Conservation (phyloP, 2,888 invertebrate genomes). For the Eupithecia subumbrata region DNA sequence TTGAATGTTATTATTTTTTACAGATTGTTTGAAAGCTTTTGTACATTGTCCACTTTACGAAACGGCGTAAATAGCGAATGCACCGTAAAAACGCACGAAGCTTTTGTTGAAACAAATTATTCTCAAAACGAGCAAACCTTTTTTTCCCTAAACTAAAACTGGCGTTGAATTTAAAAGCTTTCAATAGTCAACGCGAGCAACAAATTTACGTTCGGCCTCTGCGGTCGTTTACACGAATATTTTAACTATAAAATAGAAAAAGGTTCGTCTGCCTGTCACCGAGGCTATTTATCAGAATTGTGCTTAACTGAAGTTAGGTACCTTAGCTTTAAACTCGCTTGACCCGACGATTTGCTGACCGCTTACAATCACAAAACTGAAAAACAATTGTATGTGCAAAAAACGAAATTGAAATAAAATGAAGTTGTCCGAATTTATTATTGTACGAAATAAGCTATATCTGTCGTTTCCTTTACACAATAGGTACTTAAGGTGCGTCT, state of each 20-base stretch:
- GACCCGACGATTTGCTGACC: constrained; percentile 1
- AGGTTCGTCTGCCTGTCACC: constrained; percentile 19
- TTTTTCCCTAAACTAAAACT: constrained; percentile 3
- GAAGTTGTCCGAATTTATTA: neutral
- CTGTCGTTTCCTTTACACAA: neutral
- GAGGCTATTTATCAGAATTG: constrained; percentile 27
- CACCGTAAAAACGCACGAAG: neutral
- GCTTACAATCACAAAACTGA: neutral
- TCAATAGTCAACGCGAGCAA: constrained; percentile 5
- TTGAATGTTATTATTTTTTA: neutral
- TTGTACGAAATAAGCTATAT: neutral
- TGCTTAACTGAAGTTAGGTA: constrained; percentile 4
- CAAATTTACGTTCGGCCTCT: neutral
- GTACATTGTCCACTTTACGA: neutral
- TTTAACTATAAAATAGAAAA: constrained; percentile 23
- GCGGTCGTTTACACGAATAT: constrained; percentile 5
- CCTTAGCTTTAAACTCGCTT: constrained; percentile 1
- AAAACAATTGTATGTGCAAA: neutral
- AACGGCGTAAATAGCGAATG: neutral
- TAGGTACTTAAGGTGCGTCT: neutral
- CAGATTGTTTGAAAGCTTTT: neutral
- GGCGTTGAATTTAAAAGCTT: constrained; percentile 7
- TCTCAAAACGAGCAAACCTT: neutral
- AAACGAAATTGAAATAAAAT: neutral
- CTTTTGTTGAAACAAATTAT: neutral